Percentiles rank a stretch among this genome's conserved stretches.
Conservation (phyloP, 2,113 vertebrate species). For the Neomonachus schauinslandi region DNA sequence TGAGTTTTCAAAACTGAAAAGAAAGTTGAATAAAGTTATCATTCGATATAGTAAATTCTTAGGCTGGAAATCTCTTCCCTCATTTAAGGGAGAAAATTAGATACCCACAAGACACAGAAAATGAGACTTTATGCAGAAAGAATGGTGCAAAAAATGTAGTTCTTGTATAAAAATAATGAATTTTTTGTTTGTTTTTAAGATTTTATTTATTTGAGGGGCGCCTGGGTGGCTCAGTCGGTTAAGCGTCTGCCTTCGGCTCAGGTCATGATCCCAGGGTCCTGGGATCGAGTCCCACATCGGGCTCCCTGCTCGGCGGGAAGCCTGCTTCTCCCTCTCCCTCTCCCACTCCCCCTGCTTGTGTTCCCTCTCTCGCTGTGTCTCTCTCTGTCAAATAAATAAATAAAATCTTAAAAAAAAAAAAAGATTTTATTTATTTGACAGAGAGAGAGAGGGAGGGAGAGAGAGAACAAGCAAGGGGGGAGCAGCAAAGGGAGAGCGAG, state of each 20-base stretch:
- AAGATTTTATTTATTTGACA: neutral
- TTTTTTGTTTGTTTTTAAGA: neutral
- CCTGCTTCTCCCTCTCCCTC: no score
- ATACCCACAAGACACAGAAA: neutral
- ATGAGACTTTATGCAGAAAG: neutral
- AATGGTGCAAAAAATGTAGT: constrained; percentile 12
- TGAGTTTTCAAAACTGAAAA: constrained; percentile 38
- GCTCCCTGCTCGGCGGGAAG: no score
- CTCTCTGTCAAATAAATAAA: no score
- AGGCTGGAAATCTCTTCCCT: neutral
- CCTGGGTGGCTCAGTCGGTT: no score
- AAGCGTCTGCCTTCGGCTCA: no score
- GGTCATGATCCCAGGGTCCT: no score
- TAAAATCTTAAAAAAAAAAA: no score
- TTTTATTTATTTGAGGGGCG: neutral
- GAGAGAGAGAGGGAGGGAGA: neutral
- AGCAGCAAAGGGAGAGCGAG: neutral
- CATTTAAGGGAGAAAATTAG: constrained; percentile 19
- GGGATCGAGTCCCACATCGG: no score
- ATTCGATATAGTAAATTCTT: constrained; percentile 2
- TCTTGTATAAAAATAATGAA: neutral
- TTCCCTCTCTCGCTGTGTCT: no score
- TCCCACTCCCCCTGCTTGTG: no score
- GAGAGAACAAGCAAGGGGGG: neutral
- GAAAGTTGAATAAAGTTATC: constrained; percentile 28